These are phyloP conservation scores for Bombus difficillimus DNA, from an alignment of 1,140 invertebrate species.

Conservation along the genomic window DNA sequence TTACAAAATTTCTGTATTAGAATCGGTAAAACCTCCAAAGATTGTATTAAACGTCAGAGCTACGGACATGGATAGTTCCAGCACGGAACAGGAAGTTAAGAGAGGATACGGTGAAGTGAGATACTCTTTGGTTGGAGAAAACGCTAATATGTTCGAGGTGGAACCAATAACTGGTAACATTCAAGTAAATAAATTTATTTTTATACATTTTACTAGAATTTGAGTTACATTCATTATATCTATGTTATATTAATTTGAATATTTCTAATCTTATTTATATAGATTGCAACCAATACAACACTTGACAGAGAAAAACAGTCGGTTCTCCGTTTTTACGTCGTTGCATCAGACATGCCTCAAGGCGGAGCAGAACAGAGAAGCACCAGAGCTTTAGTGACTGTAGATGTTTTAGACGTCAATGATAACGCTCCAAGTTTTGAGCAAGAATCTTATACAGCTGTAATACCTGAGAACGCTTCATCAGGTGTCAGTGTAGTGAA, in stretches of 20 bases:
- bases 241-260: not conserved
- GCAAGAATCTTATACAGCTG: constrained; percentile 82
- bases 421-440: constrained; percentile 88
- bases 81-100: constrained; percentile 84
- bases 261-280: constrained; percentile 9
- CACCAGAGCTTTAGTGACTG: constrained; percentile 84
- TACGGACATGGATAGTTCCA: constrained; percentile 87
- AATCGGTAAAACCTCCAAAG: constrained; percentile 88
- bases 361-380: constrained; percentile 87
- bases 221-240: not conserved
- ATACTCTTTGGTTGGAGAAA: constrained; percentile 88
- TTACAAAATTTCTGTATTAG: constrained; percentile 88
- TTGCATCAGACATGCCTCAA: constrained; percentile 88
- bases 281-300: constrained; percentile 86
- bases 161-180: constrained; percentile 87
- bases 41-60: constrained; percentile 88
- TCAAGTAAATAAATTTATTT: constrained; percentile 75
- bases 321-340: constrained; percentile 86
- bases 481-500: constrained; percentile 87
- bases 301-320: constrained; percentile 90
- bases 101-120: constrained; percentile 87
- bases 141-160: constrained; percentile 88
- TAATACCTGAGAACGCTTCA: constrained; percentile 89
- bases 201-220: not conserved
- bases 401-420: constrained; percentile 92